Conservation (phyloP, 1,140 invertebrate species). For the Drosophila mauritiana region DNA sequence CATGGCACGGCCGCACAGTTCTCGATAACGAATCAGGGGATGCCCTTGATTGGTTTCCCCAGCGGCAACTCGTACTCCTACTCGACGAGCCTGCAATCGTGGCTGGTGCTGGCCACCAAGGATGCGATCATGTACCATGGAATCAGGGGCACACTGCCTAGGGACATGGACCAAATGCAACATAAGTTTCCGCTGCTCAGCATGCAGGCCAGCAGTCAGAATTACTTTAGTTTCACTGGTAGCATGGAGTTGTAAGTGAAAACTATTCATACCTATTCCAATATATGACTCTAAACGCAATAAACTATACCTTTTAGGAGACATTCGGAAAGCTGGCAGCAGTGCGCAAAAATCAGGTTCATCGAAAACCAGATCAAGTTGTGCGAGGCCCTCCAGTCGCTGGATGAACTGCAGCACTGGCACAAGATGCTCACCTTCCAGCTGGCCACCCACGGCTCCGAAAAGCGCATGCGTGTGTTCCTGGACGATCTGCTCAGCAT, state of each 20-base stretch:
- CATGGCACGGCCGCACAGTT: constrained; percentile 69
- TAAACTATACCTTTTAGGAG: constrained; percentile 6
- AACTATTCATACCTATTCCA: too few species aligned
- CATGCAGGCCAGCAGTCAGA: constrained; percentile 72
- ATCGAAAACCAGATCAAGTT: constrained; percentile 84
- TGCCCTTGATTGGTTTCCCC: constrained; percentile 72
- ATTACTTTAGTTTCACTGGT: constrained; percentile 57
- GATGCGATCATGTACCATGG: constrained; percentile 80
- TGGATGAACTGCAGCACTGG: constrained; percentile 82
- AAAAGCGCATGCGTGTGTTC: constrained; percentile 74
- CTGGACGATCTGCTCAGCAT: constrained; percentile 68
- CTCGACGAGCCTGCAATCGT: constrained; percentile 67
- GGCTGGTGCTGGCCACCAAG: constrained; percentile 77
- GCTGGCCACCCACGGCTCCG: constrained; percentile 66
- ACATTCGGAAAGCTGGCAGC: constrained; percentile 73
- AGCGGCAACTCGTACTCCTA: constrained; percentile 80
- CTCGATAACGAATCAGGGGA: constrained; percentile 75
- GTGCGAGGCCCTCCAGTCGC: constrained; percentile 70
- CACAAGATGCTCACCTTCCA: constrained; percentile 77
- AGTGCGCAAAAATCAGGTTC: constrained; percentile 74
- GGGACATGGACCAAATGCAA: constrained; percentile 69
- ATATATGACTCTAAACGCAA: not conserved
- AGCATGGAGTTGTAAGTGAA: constrained; percentile 73
- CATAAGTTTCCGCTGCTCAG: constrained; percentile 70
- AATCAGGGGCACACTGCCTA: constrained; percentile 67